Percentiles rank a stretch among this genome's conserved stretches.
phyloP scores from a whole-genome alignment of 2,797 vertebrate species.

The Lepus townsendii region DNA sequence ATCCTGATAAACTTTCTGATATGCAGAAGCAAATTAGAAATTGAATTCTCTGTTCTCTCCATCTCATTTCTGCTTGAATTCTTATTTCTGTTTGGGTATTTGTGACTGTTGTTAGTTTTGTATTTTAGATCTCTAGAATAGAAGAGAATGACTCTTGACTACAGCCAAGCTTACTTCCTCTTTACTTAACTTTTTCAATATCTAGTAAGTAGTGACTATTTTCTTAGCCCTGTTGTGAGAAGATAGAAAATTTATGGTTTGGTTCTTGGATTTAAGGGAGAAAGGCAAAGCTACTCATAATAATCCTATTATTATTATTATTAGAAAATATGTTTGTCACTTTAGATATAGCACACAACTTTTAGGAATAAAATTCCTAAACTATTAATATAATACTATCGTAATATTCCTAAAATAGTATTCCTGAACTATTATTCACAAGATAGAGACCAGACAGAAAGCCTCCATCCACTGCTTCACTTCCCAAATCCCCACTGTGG shows the following conservation, averaged over 20 bases:
- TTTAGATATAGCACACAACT: background rate
- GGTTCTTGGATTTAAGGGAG: background rate
- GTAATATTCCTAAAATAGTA: too few species aligned
- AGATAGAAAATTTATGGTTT: constrained; percentile 15
- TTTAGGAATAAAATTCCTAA: background rate
- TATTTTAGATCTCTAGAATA: constrained; percentile 18
- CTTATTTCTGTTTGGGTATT: background rate
- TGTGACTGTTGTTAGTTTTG: background rate
- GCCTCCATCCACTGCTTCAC: too few species aligned
- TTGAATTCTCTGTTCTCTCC: background rate
- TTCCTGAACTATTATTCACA: too few species aligned
- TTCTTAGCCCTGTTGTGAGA: constrained; percentile 37
- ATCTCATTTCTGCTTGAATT: background rate
- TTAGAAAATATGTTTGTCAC: constrained; percentile 36
- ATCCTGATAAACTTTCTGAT: background rate
- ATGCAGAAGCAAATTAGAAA: constrained; percentile 25
- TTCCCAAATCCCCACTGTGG: too few species aligned
- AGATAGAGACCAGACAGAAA: too few species aligned
- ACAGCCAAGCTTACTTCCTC: constrained; percentile 9
- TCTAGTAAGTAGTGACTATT: constrained; percentile 5
- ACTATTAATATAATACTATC: too few species aligned
- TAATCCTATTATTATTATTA: background rate
- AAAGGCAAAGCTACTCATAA: background rate
- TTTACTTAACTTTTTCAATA: constrained; percentile 28
- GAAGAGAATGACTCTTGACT: background rate